Base-by-base conservation (phyloP, 2,888 invertebrate species). In the Melikaiella ostensackeni region DNA sequence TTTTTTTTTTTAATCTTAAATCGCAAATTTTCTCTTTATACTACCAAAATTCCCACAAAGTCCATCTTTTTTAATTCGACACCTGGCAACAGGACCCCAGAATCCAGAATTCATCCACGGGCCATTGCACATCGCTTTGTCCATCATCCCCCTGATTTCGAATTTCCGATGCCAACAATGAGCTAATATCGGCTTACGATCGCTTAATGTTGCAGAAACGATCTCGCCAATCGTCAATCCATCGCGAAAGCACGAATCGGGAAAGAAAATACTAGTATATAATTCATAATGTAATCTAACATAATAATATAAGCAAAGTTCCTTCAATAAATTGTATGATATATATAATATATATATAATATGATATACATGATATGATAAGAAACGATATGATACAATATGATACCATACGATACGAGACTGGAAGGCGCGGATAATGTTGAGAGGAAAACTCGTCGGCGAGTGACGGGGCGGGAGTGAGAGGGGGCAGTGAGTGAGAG, bases 391-490 rank as follows among this genome's bases (percentile, higher is more conserved):
- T 24, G 24, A 57, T 13, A 57, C 2, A n/a, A 24, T 9, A 24
- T 24, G 57, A 24, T 57, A 70, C 66, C 9, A 24, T 33, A 33
- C 42, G 42, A 62, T 55, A 38, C 8, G 42, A 79, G 73, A 62
- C 24, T 79, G 76, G 78, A 76, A 78, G 75, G 55, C 74, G 82
- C 79, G 80, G 76, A 76, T 66, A 76, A 77, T 75, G 66, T 75
- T 70, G 79, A 78, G 80, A 57, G 74, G 66, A 77, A 70, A 77
- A 77, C 70, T 75, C 38, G 81, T 70, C 57, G 79, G 46, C 35
- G 64, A 75, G 77, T 63, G 80, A 84, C 86, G 87, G 88, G 70
- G 74, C 42, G 46, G 27, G 46, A 21, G 75, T 64, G 46, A 13
- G 30, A 16, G 57, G 57, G 74, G 27, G 9, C 30, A 19, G n/a